phyloP scores from a whole-genome alignment of 2,888 invertebrate genomes.

The Phorcus lineatus region DNA sequence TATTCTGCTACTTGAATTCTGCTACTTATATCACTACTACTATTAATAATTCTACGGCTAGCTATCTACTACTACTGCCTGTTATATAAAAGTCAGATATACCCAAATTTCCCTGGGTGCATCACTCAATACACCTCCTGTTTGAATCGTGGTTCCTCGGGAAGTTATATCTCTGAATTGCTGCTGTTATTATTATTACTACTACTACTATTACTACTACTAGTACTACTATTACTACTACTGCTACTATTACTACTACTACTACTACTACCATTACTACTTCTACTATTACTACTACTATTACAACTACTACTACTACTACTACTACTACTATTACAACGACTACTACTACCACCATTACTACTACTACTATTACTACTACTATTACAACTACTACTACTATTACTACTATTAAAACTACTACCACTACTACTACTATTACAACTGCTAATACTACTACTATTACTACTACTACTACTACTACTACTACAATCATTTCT shows the following conservation, averaged over 20 bases:
- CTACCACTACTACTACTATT: constrained; percentile 34
- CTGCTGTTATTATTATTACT: constrained; percentile 31
- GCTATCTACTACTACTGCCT: too few species aligned
- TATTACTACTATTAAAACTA: background rate
- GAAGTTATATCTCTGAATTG: too few species aligned
- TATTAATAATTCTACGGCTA: too few species aligned
- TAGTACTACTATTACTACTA: constrained; percentile 35
- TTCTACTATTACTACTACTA: constrained; percentile 36
- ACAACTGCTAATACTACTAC: constrained; percentile 31
- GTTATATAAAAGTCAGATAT: too few species aligned
- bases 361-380: constrained; percentile 17
- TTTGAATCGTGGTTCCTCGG: too few species aligned
- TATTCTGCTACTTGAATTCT: too few species aligned
- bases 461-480: constrained; percentile 30
- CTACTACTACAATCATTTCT: background rate
- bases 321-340: constrained; percentile 28
- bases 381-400: constrained; percentile 6
- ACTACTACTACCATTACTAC: constrained; percentile 35
- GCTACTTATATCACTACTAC: too few species aligned
- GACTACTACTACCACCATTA: constrained; percentile 13
- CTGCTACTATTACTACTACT: constrained; percentile 35
- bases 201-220: constrained; percentile 37
- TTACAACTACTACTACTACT: constrained; percentile 29
- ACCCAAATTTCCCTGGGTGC: too few species aligned
- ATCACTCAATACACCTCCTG: background rate